Conservation (phyloP, 2,888 invertebrate genomes). For the Cryptosula pallasiana region DNA sequence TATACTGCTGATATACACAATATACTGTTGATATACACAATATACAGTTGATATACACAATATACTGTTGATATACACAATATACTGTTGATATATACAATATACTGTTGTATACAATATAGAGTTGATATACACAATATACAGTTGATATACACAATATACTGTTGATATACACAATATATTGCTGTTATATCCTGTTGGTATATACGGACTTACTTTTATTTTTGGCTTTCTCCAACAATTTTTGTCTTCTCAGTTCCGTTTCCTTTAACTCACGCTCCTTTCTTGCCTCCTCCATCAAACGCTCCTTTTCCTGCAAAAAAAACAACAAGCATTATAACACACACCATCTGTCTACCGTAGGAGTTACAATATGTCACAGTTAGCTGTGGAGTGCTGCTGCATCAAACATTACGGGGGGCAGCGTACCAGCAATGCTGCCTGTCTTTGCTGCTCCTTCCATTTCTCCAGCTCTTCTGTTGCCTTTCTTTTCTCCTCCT, state of each 20-base stretch:
- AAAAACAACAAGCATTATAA: background rate
- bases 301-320: constrained; percentile 2
- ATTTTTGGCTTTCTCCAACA: constrained; percentile 8
- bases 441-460: constrained; percentile 45
- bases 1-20: too few species aligned
- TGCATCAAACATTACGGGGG: too few species aligned
- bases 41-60: too few species aligned
- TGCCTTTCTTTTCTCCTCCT: constrained; percentile 62
- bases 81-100: too few species aligned
- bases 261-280: background rate
- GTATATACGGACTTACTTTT: background rate
- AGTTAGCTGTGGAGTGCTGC: too few species aligned
- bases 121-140: background rate
- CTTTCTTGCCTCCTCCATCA: background rate
- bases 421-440: constrained; percentile 27
- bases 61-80: too few species aligned
- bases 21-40: too few species aligned
- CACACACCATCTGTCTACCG: too few species aligned
- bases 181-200: background rate
- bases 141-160: background rate
- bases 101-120: background rate
- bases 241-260: background rate
- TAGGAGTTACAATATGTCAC: too few species aligned
- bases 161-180: background rate
- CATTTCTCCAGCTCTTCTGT: constrained; percentile 64